These are phyloP conservation scores for Diorhabda sublineata DNA, from an alignment of 1,140 invertebrate species.

Conservation along the genomic window DNA sequence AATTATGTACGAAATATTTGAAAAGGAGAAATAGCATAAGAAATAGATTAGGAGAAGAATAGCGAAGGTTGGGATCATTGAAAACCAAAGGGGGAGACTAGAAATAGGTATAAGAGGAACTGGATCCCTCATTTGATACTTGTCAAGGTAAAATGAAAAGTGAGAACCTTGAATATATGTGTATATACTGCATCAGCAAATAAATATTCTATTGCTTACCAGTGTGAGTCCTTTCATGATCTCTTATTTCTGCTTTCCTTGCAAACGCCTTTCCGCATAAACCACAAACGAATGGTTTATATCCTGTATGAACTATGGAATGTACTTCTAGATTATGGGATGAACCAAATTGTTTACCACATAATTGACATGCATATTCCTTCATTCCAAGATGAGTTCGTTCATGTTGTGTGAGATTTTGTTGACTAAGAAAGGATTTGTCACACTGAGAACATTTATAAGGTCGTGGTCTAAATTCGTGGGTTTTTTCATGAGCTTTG, in stretches of 20 bases:
- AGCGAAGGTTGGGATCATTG: no score
- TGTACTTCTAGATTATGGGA: conserved; percentile 73
- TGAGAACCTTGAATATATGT: no score
- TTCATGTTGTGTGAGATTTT: conserved; percentile 70
- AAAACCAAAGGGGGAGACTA: no score
- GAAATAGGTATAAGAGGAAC: no score
- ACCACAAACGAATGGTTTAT: conserved; percentile 65
- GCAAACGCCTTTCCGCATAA: conserved; percentile 73
- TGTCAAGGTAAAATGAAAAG: no score
- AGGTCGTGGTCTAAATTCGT: conserved; percentile 62
- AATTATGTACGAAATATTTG: neutral
- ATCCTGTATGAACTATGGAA: conserved; percentile 59
- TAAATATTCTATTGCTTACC: neutral
- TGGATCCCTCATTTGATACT: no score
- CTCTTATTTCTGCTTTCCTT: conserved; percentile 67
- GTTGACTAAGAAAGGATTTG: conserved; percentile 71
- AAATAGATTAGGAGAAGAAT: no score
- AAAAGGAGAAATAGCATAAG: no score
- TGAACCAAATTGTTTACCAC: conserved; percentile 73
- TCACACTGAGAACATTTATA: conserved; percentile 63
- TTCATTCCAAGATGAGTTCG: conserved; percentile 66
- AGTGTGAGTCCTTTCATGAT: conserved; percentile 72
- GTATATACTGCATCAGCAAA: no score
- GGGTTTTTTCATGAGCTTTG: conserved; percentile 71
- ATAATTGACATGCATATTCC: conserved; percentile 67